Percentiles rank a stretch among this genome's conserved stretches.
Conservation (phyloP, 37 sponge, comb jelly and placozoan genomes). For the Spongilla lacustris region DNA sequence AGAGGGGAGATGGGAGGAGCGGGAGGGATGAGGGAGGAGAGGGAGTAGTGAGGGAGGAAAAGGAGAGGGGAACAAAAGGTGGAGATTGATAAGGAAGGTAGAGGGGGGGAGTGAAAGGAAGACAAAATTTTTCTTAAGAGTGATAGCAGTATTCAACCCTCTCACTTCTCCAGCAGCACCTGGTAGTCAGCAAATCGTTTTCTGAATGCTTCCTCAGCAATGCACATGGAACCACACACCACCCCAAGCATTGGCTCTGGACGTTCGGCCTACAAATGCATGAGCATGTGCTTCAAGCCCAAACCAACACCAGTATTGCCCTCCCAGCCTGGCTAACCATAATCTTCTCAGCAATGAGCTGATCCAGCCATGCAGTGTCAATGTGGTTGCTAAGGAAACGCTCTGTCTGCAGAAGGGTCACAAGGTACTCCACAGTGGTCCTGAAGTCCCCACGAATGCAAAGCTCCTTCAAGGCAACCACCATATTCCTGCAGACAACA, state of each 20-base stretch:
- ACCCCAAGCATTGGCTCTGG: conserved; percentile 87
- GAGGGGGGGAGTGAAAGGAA: neutral
- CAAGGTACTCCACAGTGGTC: conserved; percentile 96
- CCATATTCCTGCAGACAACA: conserved; percentile 79
- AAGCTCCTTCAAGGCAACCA: conserved; percentile 92
- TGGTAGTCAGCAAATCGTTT: conserved; percentile 93
- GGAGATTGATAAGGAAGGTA: no score
- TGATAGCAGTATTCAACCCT: neutral
- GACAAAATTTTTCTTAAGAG: neutral
- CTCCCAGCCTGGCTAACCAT: neutral
- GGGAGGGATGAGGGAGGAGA: neutral
- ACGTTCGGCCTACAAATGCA: conserved; percentile 56
- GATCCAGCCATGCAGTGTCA: conserved; percentile 95
- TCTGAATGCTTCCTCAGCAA: conserved; percentile 85
- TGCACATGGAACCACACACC: conserved; percentile 87
- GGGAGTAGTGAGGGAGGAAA: neutral
- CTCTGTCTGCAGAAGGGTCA: conserved; percentile 90
- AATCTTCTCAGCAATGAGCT: conserved; percentile 90
- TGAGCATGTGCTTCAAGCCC: neutral
- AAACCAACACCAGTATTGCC: neutral
- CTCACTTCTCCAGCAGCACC: conserved; percentile 83
- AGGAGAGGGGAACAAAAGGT: neutral
- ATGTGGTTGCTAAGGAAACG: conserved; percentile 83
- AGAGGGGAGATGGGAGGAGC: neutral
- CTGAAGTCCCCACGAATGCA: conserved; percentile 95